Conservation (phyloP, 1,140 invertebrate species). For the Samia ricini region DNA sequence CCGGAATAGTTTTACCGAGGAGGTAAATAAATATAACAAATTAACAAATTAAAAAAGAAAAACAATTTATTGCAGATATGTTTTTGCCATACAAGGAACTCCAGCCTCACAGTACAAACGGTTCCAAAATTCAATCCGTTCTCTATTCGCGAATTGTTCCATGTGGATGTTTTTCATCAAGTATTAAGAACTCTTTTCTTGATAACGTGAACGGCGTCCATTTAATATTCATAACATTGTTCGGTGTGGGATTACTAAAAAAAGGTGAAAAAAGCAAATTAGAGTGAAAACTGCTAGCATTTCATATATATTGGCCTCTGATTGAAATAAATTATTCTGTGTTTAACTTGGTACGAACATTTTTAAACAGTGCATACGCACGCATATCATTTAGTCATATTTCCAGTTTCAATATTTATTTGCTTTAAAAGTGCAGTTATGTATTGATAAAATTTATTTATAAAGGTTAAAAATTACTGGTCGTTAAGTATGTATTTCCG, state of each 20-base stretch:
- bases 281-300: not conserved
- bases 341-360: no score
- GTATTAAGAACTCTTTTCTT: slow-evolving; percentile 35
- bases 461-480: no score
- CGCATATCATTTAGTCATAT: no score
- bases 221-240: slow-evolving; percentile 19
- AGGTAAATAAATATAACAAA: no score
- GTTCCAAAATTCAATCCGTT: slow-evolving; percentile 43
- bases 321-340: not conserved
- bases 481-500: no score
- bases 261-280: slow-evolving; percentile 10
- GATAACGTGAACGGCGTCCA: slow-evolving; percentile 37
- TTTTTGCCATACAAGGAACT: slow-evolving; percentile 13
- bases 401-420: no score
- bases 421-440: no score
- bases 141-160: slow-evolving; percentile 26
- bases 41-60: no score
- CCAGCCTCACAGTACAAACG: slow-evolving; percentile 41
- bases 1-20: no score
- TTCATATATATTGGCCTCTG: not conserved
- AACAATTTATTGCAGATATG: no score
- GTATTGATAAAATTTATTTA: no score
- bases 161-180: slow-evolving; percentile 26
- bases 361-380: no score
- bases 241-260: slow-evolving; percentile 53